Evolutionary conservation across 2,888 invertebrate genomes (phyloP).

Genomic region (Drosophila sordidapex): DNA sequence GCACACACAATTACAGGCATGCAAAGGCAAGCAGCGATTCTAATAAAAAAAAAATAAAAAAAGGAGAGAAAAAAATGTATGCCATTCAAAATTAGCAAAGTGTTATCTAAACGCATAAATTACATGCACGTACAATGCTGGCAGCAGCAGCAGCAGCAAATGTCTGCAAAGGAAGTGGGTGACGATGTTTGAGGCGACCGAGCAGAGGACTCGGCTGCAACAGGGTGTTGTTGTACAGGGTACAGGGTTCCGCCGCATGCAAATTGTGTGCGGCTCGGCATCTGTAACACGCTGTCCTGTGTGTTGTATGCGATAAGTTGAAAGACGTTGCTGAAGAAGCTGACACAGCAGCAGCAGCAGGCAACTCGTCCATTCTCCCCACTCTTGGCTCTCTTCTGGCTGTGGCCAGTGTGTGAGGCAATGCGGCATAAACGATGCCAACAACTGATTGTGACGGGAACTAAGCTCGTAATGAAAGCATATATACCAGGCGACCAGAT

Average conservation of each 20-base stretch:
- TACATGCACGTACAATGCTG: slow-evolving; percentile 78
- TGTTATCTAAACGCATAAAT: slow-evolving; percentile 82
- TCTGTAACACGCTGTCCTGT: slow-evolving; percentile 11
- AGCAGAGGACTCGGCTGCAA: slow-evolving; percentile 20
- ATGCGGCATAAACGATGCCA: slow-evolving; percentile 82
- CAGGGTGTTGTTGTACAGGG: slow-evolving; percentile 27
- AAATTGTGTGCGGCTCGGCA: slow-evolving; percentile 61
- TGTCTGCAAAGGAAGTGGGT: slow-evolving; percentile 48
- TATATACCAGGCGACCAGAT: slow-evolving; percentile 67
- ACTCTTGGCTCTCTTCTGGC: slow-evolving; percentile 21
- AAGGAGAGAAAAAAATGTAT: slow-evolving; percentile 65
- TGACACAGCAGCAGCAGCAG: slow-evolving; percentile 57
- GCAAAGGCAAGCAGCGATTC: slow-evolving; percentile 49
- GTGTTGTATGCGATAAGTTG: slow-evolving; percentile 70
- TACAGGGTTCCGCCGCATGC: slow-evolving; percentile 59
- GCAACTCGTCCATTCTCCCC: slow-evolving; percentile 57
- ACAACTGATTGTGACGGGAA: slow-evolving; percentile 84
- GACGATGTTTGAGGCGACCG: slow-evolving; percentile 48
- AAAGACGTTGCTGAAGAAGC: slow-evolving; percentile 79
- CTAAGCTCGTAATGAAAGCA: slow-evolving; percentile 83
- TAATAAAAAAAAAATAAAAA: slow-evolving; percentile 39
- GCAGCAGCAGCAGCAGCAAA: slow-evolving; percentile 25
- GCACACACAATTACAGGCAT: slow-evolving; percentile 78
- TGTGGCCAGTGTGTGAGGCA: slow-evolving; percentile 58
- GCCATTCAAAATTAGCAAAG: slow-evolving; percentile 82